A percentile compares a stretch with the other conserved stretches of the same genome.
phyloP scores from a whole-genome alignment of 2,888 invertebrate species.

The Dolichomitus sp. region DNA sequence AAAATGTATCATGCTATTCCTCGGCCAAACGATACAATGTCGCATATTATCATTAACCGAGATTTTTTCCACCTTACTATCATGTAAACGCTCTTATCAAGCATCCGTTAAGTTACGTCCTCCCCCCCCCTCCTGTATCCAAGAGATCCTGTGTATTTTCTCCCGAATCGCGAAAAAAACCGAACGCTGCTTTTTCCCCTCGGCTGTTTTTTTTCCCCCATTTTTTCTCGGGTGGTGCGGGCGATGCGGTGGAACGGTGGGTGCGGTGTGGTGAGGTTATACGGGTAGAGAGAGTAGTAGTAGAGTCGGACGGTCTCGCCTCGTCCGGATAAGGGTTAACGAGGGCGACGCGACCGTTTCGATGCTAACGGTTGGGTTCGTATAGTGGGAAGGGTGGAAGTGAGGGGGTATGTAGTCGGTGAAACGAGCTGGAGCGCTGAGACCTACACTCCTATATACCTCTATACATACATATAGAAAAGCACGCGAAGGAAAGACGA shows the following conservation, averaged over 20 bases:
- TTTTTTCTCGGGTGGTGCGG: conserved; percentile 41
- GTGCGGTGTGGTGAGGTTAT: conserved; percentile 49
- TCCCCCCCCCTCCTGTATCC: not conserved
- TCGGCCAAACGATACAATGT: not conserved
- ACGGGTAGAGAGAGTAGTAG: conserved; percentile 44
- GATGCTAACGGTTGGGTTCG: conserved; percentile 63
- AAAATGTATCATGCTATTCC: not conserved
- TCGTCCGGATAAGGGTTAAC: conserved; percentile 79
- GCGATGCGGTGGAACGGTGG: conserved; percentile 44
- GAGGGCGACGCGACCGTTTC: conserved; percentile 74
- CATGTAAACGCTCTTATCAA: not conserved
- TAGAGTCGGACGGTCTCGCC: conserved; percentile 71
- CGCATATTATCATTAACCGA: not conserved
- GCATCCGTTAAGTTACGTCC: conserved; percentile 8
- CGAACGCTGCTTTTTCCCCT: conserved; percentile 22
- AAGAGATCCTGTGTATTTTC: conserved; percentile 28
- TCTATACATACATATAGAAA: conserved; percentile 3
- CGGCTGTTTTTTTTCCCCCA: conserved; percentile 36
- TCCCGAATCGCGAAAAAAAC: conserved; percentile 30
- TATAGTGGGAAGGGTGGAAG: conserved; percentile 38
- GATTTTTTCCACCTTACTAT: not conserved
- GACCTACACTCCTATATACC: conserved; percentile 48
- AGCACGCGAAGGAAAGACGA: conserved; percentile 68
- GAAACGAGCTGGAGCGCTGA: conserved; percentile 61
- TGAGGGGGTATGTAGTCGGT: conserved; percentile 54